phyloP scores from a whole-genome alignment of 1,140 invertebrate species.

The Cherax quadricarinatus region DNA sequence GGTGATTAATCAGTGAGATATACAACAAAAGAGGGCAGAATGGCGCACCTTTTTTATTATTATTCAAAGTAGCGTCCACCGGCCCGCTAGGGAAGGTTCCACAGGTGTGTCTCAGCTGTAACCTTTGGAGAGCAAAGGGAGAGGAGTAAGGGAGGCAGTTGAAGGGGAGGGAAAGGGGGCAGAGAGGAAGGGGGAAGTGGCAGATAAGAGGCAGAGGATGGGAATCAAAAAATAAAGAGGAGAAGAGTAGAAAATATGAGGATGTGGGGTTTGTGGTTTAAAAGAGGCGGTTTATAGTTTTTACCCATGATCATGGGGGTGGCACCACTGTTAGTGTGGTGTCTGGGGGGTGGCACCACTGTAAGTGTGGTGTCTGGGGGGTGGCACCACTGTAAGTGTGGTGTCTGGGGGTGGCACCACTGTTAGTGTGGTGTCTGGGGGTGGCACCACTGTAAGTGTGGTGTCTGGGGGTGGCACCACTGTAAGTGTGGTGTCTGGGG shows the following conservation, averaged over 20 bases:
- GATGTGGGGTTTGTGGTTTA: too few species aligned
- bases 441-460: too few species aligned
- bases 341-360: too few species aligned
- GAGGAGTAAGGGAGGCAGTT: neutral
- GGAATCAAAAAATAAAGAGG: neutral
- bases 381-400: too few species aligned
- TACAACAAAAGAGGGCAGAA: neutral
- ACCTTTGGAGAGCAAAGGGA: neutral
- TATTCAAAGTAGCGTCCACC: conserved; percentile 1
- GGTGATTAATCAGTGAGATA: conserved; percentile 2
- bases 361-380: too few species aligned
- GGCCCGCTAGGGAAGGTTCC: neutral
- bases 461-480: too few species aligned
- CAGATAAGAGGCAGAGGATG: neutral
- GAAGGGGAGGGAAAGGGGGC: neutral
- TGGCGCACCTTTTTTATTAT: neutral
- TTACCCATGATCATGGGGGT: too few species aligned
- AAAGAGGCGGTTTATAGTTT: too few species aligned
- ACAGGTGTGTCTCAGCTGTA: neutral
- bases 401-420: too few species aligned
- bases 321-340: too few species aligned
- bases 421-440: too few species aligned
- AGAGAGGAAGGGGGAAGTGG: neutral
- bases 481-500: too few species aligned
- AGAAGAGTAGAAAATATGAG: neutral